Evolutionary conservation across 2,888 invertebrate genomes (phyloP).

Genomic region (Aphidoletes aphidimyza): DNA sequence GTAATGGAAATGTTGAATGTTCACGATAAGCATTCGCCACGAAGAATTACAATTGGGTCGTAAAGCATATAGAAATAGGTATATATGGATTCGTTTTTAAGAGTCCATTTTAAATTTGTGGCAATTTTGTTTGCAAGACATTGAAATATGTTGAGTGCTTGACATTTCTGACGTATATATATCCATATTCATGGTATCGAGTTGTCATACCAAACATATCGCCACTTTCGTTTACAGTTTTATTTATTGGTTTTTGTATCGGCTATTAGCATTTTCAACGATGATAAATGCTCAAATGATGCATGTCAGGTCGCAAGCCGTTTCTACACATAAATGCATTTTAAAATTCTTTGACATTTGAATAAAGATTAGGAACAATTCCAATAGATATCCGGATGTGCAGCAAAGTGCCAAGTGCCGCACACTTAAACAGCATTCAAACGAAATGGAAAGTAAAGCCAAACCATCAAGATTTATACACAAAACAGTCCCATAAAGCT

Average conservation of each 20-base stretch:
- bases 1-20: neutral
- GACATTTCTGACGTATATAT: too few species aligned
- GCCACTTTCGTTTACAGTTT: neutral
- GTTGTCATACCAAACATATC: too few species aligned
- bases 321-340: neutral
- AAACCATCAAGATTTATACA: neutral
- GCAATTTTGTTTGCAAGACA: too few species aligned
- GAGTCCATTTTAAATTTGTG: too few species aligned
- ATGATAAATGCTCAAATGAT: neutral
- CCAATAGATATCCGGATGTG: neutral
- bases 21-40: neutral
- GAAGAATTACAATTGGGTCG: too few species aligned
- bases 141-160: too few species aligned
- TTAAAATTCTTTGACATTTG: neutral
- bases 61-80: too few species aligned
- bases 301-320: neutral
- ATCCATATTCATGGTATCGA: too few species aligned
- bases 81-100: too few species aligned
- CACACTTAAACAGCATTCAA: neutral
- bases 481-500: neutral
- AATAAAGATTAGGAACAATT: neutral
- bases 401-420: neutral
- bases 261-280: neutral
- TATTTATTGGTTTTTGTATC: neutral
- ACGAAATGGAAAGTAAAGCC: slow-evolving; percentile 27